Evolutionary conservation across 2,797 vertebrate genomes (phyloP), one percentile per base, ranked within the genome.

Genomic region (Poecilia gillii): DNA sequence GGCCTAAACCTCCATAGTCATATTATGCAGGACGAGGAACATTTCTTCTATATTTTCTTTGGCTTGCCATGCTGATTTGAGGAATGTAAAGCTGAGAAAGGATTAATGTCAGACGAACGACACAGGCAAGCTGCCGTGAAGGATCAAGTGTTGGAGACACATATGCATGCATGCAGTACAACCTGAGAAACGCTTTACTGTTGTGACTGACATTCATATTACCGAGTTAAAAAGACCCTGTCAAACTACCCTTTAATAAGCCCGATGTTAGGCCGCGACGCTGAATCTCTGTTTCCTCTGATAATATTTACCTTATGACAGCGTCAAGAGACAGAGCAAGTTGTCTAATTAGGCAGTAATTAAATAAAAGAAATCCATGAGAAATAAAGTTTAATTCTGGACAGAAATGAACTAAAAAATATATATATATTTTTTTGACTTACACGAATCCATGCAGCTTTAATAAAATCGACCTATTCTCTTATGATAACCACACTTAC

Each of bases 31-130:
- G 70, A 78, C 13, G n/a, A 53, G 41, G 28, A 14, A 68, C 20
- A 68, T 57, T 31, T 59, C 53, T 59, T n/a, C 41, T 68, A 53
- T 6, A 6, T 86, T 78, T 81, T 80, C 78, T 79, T 81, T 75
- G 31, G 73, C 76, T 77, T 83, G 81, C 51, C 81, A 78, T 68
- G 76, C 4, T 82, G 80, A 85, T 78, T 83, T 82, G 62, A 77
- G 81, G 71, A 88, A 86, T 62, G 46, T 75, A 80, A 88, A 89
- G 46, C 53, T 53, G 18, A 74, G 11, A 46, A 41, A 75, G 81
- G 86, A 91, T 85, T 75, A 87, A 88, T 87, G 81, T 82, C 82
- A 83, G 39, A 74, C 41, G 74, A 73, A 81, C 46, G 45, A 55
- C 55, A 74, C 36, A 78, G 78, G 73, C 57, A 79, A 85, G 79